Base-by-base conservation (phyloP, 2,888 invertebrate genomes). In the Eulithis prunata region DNA sequence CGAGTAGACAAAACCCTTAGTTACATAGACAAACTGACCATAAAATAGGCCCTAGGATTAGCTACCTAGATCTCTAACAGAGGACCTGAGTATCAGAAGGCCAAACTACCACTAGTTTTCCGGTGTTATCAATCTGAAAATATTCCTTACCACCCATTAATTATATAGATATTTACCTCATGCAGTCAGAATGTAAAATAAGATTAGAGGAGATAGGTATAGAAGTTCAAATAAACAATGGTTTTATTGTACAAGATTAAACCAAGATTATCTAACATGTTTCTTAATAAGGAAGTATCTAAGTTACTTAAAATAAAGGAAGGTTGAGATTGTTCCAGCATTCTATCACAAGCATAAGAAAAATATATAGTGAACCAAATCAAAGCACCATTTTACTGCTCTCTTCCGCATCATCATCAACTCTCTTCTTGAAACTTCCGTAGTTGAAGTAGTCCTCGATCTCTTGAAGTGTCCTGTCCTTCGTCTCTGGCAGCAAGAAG, bases 401-500 rank as follows among this genome's bases (percentile, higher is more conserved):
- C 2, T 51, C 71, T 10, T 70, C 68, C 11, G 57, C 59, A 21
- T 64, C 54, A 7, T 59, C 63, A 7, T 59, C 45, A 0, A 14
- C 56, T 51, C 13, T 64, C 45, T 49, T 59, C 21, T 57, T 57
- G 46, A 58, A 56, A 10, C 57, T 66, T 21, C 70, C 70, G 43
- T 65, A 47, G 32, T 62, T 73, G 3, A 73, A 94, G 51, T 86
- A 83, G 4, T 94, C 94, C 73, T 95, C 95, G 57, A 96, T 96
- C 78, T 96, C 94, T 64, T 94, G 90, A 56, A 96, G 81, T 1
- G 95, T 94, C 70, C 91, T 94, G 8, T 94, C 94, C 68, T 94
- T 95, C 0, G 96, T 96, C 81, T 96, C 95, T 0, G 96, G 96
- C 21, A 96, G 79, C 56, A 93, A 61, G 36, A 69, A 63, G 57